Conservation (phyloP, 30 jellyfish, hydroid and myxozoan genomes). For the Cassiopea andromeda region DNA sequence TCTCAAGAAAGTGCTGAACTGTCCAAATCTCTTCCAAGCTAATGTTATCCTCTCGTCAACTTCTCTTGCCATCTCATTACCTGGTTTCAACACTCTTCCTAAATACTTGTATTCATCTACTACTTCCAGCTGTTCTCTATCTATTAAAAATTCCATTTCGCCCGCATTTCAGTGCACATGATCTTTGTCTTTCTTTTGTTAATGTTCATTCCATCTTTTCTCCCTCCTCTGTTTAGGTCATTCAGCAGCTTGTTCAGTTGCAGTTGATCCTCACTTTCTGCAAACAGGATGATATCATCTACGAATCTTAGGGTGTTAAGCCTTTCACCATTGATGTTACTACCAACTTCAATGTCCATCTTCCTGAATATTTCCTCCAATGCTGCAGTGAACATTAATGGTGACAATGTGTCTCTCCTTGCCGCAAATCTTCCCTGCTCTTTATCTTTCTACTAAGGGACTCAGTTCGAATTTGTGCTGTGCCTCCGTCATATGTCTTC, state of each 20-base stretch:
- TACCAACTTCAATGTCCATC: constrained; percentile 48
- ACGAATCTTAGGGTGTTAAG: constrained; percentile 62
- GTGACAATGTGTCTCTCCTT: constrained; percentile 66
- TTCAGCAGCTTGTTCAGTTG: constrained; percentile 37
- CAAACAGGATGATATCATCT: constrained; percentile 72
- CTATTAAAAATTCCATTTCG: constrained; percentile 10
- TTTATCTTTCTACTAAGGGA: constrained; percentile 36
- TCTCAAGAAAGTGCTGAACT: constrained; percentile 64
- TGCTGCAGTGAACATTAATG: constrained; percentile 47
- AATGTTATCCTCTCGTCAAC: constrained; percentile 50
- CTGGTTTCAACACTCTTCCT: constrained; percentile 60
- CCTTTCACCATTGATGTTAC: constrained; percentile 69
- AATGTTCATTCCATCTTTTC: constrained; percentile 52
- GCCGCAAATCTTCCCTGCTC: constrained; percentile 57
- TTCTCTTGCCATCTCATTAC: constrained; percentile 56
- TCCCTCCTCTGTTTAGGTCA: constrained; percentile 40
- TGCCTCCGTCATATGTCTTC: constrained; percentile 52
- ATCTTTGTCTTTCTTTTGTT: constrained; percentile 54
- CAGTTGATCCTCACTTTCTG: constrained; percentile 50
- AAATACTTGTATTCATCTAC: constrained; percentile 55
- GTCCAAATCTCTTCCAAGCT: constrained; percentile 72
- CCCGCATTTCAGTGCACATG: constrained; percentile 40
- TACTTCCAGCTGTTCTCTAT: constrained; percentile 59
- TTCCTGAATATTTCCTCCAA: constrained; percentile 63
- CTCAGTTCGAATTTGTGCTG: constrained; percentile 55